Evolutionary conservation across 64 coral and sea anemone species (phyloP).

Genomic region (Dendrophyllia cribrosa): DNA sequence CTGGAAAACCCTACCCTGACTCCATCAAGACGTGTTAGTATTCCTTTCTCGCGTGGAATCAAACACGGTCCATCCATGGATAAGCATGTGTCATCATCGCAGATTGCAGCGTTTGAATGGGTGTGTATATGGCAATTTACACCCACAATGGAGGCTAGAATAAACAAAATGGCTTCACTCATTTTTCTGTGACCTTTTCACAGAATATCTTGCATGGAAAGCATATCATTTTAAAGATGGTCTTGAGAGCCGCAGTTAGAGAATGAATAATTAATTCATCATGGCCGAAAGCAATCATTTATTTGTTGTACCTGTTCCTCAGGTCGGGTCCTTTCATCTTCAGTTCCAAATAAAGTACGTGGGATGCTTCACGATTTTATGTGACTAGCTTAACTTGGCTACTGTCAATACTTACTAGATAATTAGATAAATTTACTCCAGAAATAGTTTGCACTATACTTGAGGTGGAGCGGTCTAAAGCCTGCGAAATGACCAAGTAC

Average conservation of each 20-base stretch:
- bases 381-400: no score
- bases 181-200: not conserved
- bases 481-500: no score
- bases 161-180: not conserved
- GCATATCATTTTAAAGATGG: not conserved
- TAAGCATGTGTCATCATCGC: slow-evolving; percentile 22
- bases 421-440: no score
- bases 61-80: slow-evolving; percentile 24
- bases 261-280: slow-evolving; percentile 28
- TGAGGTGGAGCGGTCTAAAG: no score
- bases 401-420: no score
- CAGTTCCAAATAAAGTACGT: not conserved
- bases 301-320: not conserved
- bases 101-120: not conserved
- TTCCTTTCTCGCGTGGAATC: slow-evolving; percentile 20
- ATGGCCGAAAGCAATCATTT: not conserved
- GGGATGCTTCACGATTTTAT: not conserved
- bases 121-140: not conserved
- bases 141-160: not conserved
- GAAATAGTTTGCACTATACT: no score
- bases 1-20: not conserved
- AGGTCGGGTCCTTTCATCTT: not conserved
- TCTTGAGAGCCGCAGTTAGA: not conserved
- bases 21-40: slow-evolving; percentile 33
- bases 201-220: not conserved